phyloP scores from a whole-genome alignment of 2,888 invertebrate species.

The Blastobasis lacticolella region DNA sequence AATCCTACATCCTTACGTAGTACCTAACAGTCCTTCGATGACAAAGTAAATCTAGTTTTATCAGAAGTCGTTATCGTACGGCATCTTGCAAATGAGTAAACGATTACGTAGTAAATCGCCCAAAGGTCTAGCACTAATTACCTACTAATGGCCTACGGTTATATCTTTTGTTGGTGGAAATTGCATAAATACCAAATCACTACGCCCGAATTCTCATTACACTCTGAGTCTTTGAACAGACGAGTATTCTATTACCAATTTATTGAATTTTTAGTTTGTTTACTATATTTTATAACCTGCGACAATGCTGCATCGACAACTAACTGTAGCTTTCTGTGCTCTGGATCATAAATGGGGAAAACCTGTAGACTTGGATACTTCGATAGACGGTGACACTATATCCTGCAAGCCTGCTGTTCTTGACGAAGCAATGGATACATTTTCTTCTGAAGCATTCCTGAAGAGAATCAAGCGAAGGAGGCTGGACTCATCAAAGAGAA shows the following conservation, averaged over 20 bases:
- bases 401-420: constrained; percentile 32
- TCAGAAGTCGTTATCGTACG: no score
- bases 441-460: constrained; percentile 45
- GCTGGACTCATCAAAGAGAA: constrained; percentile 17
- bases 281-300: no score
- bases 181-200: background rate
- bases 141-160: no score
- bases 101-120: no score
- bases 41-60: no score
- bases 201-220: background rate
- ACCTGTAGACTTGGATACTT: constrained; percentile 35
- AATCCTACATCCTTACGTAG: no score
- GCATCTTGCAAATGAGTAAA: no score
- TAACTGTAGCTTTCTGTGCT: constrained; percentile 39
- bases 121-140: no score
- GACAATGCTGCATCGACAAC: constrained; percentile 45
- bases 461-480: constrained; percentile 22
- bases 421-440: constrained; percentile 34
- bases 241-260: no score
- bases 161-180: background rate
- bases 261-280: no score
- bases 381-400: constrained; percentile 14
- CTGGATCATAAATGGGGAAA: constrained; percentile 47
- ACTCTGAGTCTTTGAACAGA: background rate
- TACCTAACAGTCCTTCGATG: no score